A percentile compares a stretch with the other conserved stretches of the same genome.
These are phyloP conservation scores for Nemopilema nomurai DNA, from an alignment of 30 jellyfish, hydroid and myxozoan genomes.

Conservation along the genomic window DNA sequence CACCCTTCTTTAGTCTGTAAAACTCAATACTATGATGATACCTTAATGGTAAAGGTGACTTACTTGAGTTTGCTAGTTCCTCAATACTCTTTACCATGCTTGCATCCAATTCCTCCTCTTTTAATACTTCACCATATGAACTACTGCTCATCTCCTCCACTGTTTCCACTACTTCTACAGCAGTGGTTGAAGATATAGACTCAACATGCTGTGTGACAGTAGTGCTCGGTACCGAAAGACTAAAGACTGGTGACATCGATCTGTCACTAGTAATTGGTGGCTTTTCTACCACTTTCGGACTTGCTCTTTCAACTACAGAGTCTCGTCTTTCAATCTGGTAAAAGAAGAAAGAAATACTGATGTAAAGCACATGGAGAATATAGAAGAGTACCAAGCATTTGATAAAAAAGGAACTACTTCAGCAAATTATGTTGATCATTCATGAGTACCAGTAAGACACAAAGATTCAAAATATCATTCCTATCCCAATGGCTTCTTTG, in stretches of 20 bases:
- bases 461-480: not conserved
- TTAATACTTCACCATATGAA: constrained; percentile 29
- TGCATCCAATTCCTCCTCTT: constrained; percentile 66
- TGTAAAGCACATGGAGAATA: not conserved
- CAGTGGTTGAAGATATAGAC: constrained; percentile 33
- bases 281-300: constrained; percentile 52
- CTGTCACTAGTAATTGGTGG: constrained; percentile 29
- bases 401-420: not conserved
- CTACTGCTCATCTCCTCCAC: constrained; percentile 82
- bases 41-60: not conserved
- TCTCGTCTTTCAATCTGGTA: constrained; percentile 42
- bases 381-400: not conserved
- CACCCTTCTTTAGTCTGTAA: too few relatives aligned
- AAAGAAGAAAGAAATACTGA: not conserved
- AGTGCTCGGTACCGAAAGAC: constrained; percentile 25
- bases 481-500: too few relatives aligned
- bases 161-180: constrained; percentile 77
- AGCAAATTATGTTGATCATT: not conserved
- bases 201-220: constrained; percentile 40
- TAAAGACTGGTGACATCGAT: constrained; percentile 62
- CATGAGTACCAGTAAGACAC: not conserved
- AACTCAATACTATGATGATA: not conserved
- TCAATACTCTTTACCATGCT: constrained; percentile 53
- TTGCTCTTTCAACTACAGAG: constrained; percentile 39
- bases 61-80: constrained; percentile 57